phyloP scores from a whole-genome alignment of 2,113 vertebrate species.

The Sinosuthora webbiana region DNA sequence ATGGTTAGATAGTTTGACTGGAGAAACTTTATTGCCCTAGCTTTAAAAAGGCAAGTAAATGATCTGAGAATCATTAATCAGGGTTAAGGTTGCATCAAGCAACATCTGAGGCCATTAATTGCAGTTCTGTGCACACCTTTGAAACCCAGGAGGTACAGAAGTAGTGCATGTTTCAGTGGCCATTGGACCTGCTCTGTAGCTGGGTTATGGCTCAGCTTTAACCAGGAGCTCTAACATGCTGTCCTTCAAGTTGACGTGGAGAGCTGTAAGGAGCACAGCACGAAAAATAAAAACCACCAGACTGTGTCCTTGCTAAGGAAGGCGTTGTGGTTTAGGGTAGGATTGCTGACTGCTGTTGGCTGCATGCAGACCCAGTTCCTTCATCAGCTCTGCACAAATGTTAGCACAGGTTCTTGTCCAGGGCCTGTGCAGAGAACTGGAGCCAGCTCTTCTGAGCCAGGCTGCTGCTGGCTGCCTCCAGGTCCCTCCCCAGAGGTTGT shows the following conservation, averaged over 20 bases:
- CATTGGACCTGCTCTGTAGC: not conserved
- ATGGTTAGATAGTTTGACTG: not conserved
- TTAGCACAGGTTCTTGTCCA: not conserved
- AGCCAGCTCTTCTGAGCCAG: not conserved
- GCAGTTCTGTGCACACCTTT: not conserved
- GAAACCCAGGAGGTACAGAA: not conserved
- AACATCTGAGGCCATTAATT: not conserved
- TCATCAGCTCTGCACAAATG: not conserved
- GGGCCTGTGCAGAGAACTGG: not conserved
- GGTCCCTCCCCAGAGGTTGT: not conserved
- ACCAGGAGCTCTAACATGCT: not conserved
- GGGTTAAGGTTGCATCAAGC: not conserved
- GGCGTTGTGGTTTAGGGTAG: not conserved
- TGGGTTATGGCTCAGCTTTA: not conserved
- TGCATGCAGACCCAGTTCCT: not conserved
- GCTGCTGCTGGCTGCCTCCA: not conserved
- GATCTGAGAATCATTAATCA: not conserved
- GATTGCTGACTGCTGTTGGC: fast-evolving
- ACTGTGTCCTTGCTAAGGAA: not conserved
- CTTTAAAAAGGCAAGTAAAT: not conserved
- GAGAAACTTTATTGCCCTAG: not conserved
- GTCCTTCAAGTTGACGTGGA: not conserved
- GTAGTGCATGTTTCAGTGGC: fast-evolving
- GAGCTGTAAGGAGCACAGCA: not conserved
- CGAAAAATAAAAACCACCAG: not conserved